Evolutionary conservation across 2,797 vertebrate species (phyloP).

Genomic region (Molothrus ater): DNA sequence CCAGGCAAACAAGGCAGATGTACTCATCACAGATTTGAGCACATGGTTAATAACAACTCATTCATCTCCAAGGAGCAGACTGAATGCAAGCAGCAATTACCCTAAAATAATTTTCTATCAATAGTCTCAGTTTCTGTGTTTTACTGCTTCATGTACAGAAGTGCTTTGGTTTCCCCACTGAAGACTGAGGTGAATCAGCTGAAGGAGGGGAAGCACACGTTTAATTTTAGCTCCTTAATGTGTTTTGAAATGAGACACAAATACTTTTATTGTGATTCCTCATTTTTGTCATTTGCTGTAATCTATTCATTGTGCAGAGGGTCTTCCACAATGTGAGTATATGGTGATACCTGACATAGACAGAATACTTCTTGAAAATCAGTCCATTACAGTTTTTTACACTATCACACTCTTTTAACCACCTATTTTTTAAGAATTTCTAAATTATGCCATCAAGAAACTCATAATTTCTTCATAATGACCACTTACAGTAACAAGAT

Average conservation of each 20-base stretch:
- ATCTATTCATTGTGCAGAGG: not conserved
- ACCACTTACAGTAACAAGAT: not conserved
- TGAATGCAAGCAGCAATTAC: not conserved
- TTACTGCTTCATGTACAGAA: not conserved
- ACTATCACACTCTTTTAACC: not conserved
- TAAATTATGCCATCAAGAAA: not conserved
- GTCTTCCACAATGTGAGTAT: not conserved
- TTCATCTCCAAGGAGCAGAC: not conserved
- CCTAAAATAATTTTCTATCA: not conserved
- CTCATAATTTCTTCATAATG: not conserved
- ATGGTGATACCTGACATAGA: not conserved
- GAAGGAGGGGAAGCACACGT: not conserved
- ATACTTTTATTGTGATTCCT: not conserved
- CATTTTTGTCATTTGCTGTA: not conserved
- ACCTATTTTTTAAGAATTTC: not conserved
- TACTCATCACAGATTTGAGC: not conserved
- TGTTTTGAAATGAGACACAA: not conserved
- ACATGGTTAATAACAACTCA: not conserved
- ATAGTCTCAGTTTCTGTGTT: not conserved
- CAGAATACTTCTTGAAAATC: not conserved
- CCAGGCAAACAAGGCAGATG: not conserved
- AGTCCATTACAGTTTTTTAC: not conserved
- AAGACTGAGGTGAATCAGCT: not conserved
- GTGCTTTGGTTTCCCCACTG: not conserved
- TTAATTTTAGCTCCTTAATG: constrained; percentile 13